phyloP scores from a whole-genome alignment of 2,113 vertebrate species.

The Anoplopoma fimbria region DNA sequence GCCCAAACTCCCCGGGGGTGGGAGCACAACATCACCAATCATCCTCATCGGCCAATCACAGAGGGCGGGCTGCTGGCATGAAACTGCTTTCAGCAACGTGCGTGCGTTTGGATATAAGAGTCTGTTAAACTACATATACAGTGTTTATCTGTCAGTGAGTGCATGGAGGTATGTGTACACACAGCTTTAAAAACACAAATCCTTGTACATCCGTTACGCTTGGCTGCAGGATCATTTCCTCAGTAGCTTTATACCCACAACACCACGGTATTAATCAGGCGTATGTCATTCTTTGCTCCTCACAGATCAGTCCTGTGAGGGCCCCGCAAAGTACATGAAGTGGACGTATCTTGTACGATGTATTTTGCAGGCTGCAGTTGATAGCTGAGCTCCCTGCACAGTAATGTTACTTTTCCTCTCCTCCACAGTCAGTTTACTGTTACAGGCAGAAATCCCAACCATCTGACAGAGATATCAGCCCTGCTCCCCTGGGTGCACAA shows the following conservation, averaged over 20 bases:
- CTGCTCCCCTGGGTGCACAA: conserved; percentile 52
- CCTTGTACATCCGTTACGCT: conserved; percentile 35
- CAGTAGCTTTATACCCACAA: conserved; percentile 28
- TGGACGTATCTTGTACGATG: conserved; percentile 45
- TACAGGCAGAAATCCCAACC: conserved; percentile 65
- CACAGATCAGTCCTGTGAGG: conserved; percentile 14
- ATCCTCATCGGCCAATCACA: conserved; percentile 58
- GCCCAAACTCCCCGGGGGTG: conserved; percentile 55
- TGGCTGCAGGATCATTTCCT: conserved; percentile 39
- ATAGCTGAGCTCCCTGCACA: conserved; percentile 52
- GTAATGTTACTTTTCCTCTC: conserved; percentile 63
- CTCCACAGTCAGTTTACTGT: conserved; percentile 71
- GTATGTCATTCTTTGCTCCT: conserved; percentile 38
- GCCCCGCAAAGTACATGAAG: conserved; percentile 3
- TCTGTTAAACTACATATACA: conserved; percentile 31
- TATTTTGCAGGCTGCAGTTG: conserved; percentile 68
- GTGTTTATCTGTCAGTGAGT: conserved; percentile 45
- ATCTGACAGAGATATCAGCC: conserved; percentile 80
- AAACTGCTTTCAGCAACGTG: conserved; percentile 14
- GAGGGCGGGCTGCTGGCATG: conserved; percentile 47
- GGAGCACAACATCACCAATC: conserved; percentile 70
- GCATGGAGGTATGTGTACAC: conserved; percentile 47
- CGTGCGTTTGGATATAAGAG: conserved; percentile 28
- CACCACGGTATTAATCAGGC: conserved; percentile 41
- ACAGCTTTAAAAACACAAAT: conserved; percentile 57